These are phyloP conservation scores for Pseudorhiza aurosa DNA, from an alignment of 30 jellyfish, hydroid and myxozoan species.

Conservation along the genomic window DNA sequence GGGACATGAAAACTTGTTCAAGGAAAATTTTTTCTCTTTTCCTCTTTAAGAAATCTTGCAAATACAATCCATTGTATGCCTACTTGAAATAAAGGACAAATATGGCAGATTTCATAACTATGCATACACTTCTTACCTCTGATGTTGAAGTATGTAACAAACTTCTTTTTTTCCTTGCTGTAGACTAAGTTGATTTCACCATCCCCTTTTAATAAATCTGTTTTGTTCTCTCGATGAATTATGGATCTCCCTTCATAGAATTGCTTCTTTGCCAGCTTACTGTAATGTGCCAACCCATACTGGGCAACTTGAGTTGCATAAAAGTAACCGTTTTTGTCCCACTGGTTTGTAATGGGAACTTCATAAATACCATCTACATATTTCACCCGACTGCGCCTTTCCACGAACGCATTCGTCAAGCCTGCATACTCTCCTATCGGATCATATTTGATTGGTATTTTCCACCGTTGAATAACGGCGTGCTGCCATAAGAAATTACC, in stretches of 20 bases:
- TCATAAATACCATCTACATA: conserved; percentile 79
- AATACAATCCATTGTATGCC: no score
- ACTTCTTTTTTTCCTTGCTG: neutral
- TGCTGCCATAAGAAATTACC: conserved; percentile 34
- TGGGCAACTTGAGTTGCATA: conserved; percentile 97
- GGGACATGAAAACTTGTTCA: no score
- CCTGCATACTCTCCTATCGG: conserved; percentile 64
- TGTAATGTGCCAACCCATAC: conserved; percentile 89
- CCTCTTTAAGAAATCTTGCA: no score
- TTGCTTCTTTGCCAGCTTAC: conserved; percentile 8
- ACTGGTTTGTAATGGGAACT: conserved; percentile 93
- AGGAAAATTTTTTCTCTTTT: no score
- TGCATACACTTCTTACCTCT: no score
- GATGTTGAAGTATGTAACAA: conserved; percentile 29
- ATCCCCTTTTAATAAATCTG: neutral
- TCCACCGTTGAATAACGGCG: conserved; percentile 7
- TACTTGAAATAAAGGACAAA: no score
- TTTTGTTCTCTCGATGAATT: neutral
- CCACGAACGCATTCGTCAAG: conserved; percentile 51
- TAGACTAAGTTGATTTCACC: conserved; percentile 1
- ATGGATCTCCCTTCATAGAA: neutral
- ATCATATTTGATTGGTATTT: conserved; percentile 7
- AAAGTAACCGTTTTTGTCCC: conserved; percentile 89
- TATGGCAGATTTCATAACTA: no score
- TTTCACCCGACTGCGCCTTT: conserved; percentile 67